Evolutionary conservation across 2,888 invertebrate genomes (phyloP).

Genomic region (Frankliniella intonsa): DNA sequence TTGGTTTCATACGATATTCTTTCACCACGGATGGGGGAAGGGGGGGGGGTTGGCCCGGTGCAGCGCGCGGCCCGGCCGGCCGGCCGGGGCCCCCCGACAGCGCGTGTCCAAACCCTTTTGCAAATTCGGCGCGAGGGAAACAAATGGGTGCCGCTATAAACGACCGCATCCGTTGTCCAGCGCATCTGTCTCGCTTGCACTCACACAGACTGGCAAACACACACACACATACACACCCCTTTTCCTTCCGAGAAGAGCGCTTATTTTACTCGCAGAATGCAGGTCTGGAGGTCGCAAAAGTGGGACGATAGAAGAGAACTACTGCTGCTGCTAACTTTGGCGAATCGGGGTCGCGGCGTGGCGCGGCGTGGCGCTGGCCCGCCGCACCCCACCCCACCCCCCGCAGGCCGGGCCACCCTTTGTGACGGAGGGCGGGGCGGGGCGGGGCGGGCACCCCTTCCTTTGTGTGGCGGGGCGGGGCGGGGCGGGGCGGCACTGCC

Average conservation of each 20-base stretch:
- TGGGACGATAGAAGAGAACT: not conserved
- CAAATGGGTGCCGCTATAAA: slow-evolving; percentile 36
- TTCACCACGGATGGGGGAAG: not conserved
- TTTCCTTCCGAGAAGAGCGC: slow-evolving; percentile 35
- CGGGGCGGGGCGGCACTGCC: not conserved
- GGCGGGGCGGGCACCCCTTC: too few relatives aligned
- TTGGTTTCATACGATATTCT: too few relatives aligned
- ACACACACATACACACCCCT: slow-evolving; percentile 38
- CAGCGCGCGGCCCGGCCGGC: not conserved
- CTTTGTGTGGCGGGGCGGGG: too few relatives aligned
- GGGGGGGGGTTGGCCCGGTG: not conserved
- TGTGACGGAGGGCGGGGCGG: too few relatives aligned
- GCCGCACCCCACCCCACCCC: too few relatives aligned
- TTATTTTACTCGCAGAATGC: slow-evolving; percentile 43
- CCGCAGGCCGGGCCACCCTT: too few relatives aligned
- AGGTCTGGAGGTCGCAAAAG: slow-evolving; percentile 38
- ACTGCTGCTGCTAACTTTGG: not conserved
- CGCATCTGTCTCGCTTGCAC: too few relatives aligned
- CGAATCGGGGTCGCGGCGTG: not conserved
- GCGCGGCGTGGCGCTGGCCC: too few relatives aligned
- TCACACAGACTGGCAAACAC: too few relatives aligned
- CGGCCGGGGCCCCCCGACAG: slow-evolving; percentile 31
- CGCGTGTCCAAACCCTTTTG: slow-evolving; percentile 29
- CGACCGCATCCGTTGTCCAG: not conserved
- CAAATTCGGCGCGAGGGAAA: slow-evolving; percentile 32